These are phyloP conservation scores for Diploscapter pachys DNA, from an alignment of 1,140 invertebrate genomes.

Conservation along the genomic window DNA sequence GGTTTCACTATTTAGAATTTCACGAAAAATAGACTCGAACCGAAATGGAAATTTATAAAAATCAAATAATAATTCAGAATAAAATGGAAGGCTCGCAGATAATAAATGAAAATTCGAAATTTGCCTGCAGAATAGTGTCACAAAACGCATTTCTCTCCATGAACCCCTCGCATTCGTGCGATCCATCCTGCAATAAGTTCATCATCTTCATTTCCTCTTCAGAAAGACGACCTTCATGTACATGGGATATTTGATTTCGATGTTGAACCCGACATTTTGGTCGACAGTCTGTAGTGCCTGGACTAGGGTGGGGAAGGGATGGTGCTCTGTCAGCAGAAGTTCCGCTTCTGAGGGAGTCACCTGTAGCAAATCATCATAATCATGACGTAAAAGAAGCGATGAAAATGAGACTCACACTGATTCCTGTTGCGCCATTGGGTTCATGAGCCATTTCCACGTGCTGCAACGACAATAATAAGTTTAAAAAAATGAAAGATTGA, in stretches of 20 bases:
- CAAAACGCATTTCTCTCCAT: slow-evolving; percentile 42
- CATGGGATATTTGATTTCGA: slow-evolving; percentile 47
- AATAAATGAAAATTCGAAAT: neutral
- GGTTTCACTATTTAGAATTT: too few species aligned
- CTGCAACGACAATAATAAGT: too few species aligned
- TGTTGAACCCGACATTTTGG: slow-evolving; percentile 40
- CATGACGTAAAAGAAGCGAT: too few species aligned
- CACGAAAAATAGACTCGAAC: too few species aligned
- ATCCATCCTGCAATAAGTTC: slow-evolving; percentile 28
- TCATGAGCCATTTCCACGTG: slow-evolving; percentile 14
- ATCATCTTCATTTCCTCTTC: neutral
- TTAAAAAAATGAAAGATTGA: too few species aligned
- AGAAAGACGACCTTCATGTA: slow-evolving; percentile 27
- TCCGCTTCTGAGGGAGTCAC: neutral
- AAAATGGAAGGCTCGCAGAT: neutral
- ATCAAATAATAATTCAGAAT: too few species aligned
- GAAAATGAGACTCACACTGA: too few species aligned
- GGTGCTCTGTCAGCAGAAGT: slow-evolving; percentile 15
- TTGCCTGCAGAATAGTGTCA: slow-evolving; percentile 34
- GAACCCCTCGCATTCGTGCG: slow-evolving; percentile 40
- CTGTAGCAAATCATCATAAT: neutral
- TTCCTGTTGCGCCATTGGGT: neutral
- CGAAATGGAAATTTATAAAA: too few species aligned
- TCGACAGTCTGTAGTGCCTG: slow-evolving; percentile 33
- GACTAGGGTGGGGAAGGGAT: slow-evolving; percentile 39